Percentiles rank a stretch among this genome's conserved stretches.
Evolutionary conservation across 1,140 invertebrate species (phyloP).

Genomic region (Brachionus sp.): DNA sequence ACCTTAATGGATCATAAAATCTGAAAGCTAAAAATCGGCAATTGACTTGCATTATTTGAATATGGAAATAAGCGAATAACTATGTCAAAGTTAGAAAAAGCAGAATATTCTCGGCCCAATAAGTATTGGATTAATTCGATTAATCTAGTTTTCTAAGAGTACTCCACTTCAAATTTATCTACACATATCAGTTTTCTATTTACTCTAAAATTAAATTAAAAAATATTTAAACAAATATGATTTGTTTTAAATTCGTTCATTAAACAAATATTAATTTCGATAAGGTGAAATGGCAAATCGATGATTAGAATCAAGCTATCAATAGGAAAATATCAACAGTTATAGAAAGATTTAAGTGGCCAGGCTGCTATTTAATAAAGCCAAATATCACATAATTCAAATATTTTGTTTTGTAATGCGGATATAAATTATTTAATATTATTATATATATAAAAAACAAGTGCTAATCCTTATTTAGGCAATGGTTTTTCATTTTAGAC

Average conservation of each 20-base stretch:
- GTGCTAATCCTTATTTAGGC: not conserved
- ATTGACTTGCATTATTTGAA: slow-evolving; percentile 16
- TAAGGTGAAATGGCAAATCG: slow-evolving; percentile 1
- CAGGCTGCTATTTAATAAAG: not conserved
- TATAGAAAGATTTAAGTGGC: not conserved
- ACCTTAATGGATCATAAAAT: slow-evolving; percentile 8
- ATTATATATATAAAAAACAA: not conserved
- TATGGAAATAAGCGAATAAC: not conserved
- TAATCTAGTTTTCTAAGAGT: not conserved
- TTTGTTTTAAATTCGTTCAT: not conserved
- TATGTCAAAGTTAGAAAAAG: slow-evolving; percentile 28
- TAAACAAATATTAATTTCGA: slow-evolving; percentile 3
- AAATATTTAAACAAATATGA: slow-evolving; percentile 9
- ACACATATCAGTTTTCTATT: slow-evolving; percentile 42
- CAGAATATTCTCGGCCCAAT: not conserved
- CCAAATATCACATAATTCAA: slow-evolving; percentile 1
- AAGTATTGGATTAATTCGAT: slow-evolving; percentile 27
- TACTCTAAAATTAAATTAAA: slow-evolving; percentile 21
- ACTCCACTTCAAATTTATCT: slow-evolving; percentile 17
- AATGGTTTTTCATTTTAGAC: not conserved
- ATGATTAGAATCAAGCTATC: not conserved
- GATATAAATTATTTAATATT: slow-evolving; percentile 17
- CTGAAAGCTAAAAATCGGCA: not conserved
- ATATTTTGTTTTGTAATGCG: not conserved
- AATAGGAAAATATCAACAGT: not conserved